Evolutionary conservation across 2,113 vertebrate species (phyloP).

Genomic region (Albula goreensis): DNA sequence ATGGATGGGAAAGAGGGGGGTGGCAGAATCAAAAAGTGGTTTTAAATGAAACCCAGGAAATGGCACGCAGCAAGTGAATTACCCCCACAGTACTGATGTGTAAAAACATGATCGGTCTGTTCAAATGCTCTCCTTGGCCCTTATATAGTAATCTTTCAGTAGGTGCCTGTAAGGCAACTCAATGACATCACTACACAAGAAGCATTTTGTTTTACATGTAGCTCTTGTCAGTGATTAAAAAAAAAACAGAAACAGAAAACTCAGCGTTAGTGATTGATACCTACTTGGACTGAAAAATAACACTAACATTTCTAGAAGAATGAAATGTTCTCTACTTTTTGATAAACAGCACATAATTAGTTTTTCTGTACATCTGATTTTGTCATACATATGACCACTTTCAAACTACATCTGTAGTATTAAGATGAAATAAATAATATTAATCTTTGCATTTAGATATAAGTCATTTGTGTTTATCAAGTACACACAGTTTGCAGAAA

Average conservation of each 20-base stretch:
- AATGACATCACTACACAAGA: neutral
- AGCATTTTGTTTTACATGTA: neutral
- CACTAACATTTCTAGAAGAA: neutral
- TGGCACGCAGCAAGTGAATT: neutral
- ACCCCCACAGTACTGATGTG: neutral
- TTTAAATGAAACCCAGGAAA: neutral
- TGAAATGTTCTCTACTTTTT: neutral
- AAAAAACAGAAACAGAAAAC: neutral
- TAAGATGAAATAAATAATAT: too few relatives aligned
- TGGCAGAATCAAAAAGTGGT: neutral
- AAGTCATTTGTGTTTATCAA: too few relatives aligned
- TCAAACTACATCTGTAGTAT: too few relatives aligned
- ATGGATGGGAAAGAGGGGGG: neutral
- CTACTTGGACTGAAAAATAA: neutral
- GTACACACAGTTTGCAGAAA: too few relatives aligned
- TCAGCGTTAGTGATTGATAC: neutral
- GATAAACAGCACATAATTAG: neutral
- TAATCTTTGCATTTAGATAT: too few relatives aligned
- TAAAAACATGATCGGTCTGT: neutral
- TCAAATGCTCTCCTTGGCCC: neutral
- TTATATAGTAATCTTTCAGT: neutral
- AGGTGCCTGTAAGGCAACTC: neutral
- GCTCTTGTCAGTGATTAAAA: neutral
- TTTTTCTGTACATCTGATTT: neutral
- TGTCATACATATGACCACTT: neutral